Percentiles rank a stretch among this genome's conserved stretches.
Conservation (phyloP, 1,140 invertebrate species). For the Atta texana region DNA sequence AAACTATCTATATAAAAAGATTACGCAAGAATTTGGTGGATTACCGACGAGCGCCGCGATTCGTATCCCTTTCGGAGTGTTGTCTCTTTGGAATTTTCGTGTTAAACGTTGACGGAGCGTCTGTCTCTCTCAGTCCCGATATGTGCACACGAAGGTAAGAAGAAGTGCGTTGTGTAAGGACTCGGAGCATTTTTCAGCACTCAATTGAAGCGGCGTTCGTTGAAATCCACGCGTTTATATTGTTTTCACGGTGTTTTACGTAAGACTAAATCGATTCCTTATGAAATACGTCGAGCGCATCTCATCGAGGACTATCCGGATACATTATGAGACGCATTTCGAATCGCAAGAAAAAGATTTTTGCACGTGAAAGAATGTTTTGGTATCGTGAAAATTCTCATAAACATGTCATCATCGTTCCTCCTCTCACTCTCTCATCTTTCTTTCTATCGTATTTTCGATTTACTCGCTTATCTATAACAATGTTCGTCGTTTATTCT, state of each 20-base stretch:
- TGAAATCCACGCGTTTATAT: slow-evolving; percentile 31
- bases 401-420: slow-evolving; percentile 56
- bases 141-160: slow-evolving; percentile 24
- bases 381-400: slow-evolving; percentile 70
- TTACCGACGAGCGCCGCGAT: slow-evolving; percentile 38
- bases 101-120: background rate
- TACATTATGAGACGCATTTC: slow-evolving; percentile 75
- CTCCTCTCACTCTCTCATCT: slow-evolving; percentile 39
- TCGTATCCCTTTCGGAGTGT: background rate
- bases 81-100: slow-evolving; percentile 55
- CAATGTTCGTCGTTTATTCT: background rate
- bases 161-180: slow-evolving; percentile 21
- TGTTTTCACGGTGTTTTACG: slow-evolving; percentile 45
- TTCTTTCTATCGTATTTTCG: slow-evolving; percentile 37
- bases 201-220: slow-evolving; percentile 46
- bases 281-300: slow-evolving; percentile 62
- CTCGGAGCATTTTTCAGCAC: background rate
- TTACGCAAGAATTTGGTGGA: slow-evolving; percentile 59
- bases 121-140: background rate
- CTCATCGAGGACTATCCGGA: slow-evolving; percentile 61
- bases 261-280: slow-evolving; percentile 72
- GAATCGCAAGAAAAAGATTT: slow-evolving; percentile 72
- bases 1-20: slow-evolving; percentile 77
- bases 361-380: slow-evolving; percentile 73
- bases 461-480: slow-evolving; percentile 26